Base-by-base conservation (phyloP, 2,797 vertebrate species). In the Tarsius wallacei region DNA sequence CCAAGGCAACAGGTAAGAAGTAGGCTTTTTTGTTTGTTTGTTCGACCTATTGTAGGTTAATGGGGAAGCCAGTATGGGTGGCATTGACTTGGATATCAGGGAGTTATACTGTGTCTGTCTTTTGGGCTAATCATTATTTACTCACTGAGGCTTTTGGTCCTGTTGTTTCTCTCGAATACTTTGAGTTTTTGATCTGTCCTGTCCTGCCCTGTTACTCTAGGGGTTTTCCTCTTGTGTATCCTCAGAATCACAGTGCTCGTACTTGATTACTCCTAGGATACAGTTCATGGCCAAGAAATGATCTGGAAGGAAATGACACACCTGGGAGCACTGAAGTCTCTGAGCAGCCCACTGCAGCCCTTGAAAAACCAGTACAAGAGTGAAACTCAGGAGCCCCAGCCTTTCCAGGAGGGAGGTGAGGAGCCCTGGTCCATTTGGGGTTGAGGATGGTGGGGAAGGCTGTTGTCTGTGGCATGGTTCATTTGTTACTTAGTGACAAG, bases 231-330 rank as follows among this genome's bases (percentile, higher is more conserved):
- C 68, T 81, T 78, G 5, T 70, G 11, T 74, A 57, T 66, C 17
- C 66, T 90, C 14, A 94, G 71, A 90, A 64, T 96, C 71, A 91
- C 68, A 85, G 61, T 97, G 92, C 74, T 95, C 81, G 70, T 92
- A 68, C 68, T 95, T 96, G 81, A 61, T 97, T 96, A 88, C 61
- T 94, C 47, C 86, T 97, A 98, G 97, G 95, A 90, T 77, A 77
- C 91, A 78, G 73, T 82, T 96, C 49, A 64, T 64, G 74, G 49
- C 74, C 94, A 94, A 74, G 92, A 95, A 84, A 76, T 78, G 66
- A 55, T 76, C 64, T 91, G 87, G 76, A 92, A 73, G 77, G 84
- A 96, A 93, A 33, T 73, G 71, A 85, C 77, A 55, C 53, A 73
- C 22, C 26, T 9, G 33, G 91, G 71, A 96, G 42, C 70, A 47